phyloP scores from a whole-genome alignment of 2,797 vertebrate species.

The Clarias fuscus region DNA sequence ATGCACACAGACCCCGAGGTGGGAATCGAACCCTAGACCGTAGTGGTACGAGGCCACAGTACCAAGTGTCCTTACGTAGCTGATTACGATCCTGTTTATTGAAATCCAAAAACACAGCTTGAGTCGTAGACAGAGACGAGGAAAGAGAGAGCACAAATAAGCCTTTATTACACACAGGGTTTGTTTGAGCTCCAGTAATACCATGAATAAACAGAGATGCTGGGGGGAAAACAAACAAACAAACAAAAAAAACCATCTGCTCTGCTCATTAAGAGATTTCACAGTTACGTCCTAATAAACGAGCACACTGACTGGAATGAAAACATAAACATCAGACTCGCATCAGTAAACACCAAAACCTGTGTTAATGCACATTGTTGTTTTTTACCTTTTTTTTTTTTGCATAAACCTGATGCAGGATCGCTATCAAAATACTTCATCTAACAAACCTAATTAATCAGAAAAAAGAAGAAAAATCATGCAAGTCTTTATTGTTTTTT shows the following conservation, averaged over 20 bases:
- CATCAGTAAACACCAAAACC: constrained; percentile 60
- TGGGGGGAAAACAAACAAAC: constrained; percentile 47
- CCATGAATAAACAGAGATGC: constrained; percentile 45
- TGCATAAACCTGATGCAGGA: constrained; percentile 54
- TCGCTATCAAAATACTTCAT: constrained; percentile 57
- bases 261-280: constrained; percentile 57
- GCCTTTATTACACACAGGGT: constrained; percentile 42
- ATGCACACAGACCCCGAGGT: no score
- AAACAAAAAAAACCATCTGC: constrained; percentile 52
- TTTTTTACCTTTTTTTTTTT: constrained; percentile 47
- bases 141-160: constrained; percentile 62
- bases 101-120: neutral
- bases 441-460: constrained; percentile 64
- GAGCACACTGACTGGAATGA: constrained; percentile 50
- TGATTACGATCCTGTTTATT: neutral
- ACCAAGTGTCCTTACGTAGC: neutral
- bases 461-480: constrained; percentile 59
- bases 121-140: neutral
- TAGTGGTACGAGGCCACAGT: no score
- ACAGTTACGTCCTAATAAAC: constrained; percentile 51
- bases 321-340: constrained; percentile 56
- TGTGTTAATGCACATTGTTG: constrained; percentile 47
- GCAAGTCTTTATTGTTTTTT: constrained; percentile 55
- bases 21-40: no score
- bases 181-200: constrained; percentile 43